A percentile compares a stretch with the other conserved stretches of the same genome.
phyloP scores from a whole-genome alignment of 1,140 invertebrate species.

The Drosophila truncata region DNA sequence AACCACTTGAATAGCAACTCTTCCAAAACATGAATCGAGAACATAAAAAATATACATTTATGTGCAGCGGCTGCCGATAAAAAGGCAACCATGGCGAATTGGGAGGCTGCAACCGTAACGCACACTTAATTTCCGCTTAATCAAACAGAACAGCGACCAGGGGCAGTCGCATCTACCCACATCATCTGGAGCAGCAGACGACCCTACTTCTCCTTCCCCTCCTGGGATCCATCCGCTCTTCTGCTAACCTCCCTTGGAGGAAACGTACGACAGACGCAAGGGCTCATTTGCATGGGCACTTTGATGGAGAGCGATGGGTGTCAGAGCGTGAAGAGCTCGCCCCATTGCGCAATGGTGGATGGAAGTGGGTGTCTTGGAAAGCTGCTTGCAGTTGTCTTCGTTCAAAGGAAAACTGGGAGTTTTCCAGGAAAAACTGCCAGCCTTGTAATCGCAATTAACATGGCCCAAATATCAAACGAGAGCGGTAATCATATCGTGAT shows the following conservation, averaged over 20 bases:
- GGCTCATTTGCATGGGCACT: slow-evolving; percentile 83
- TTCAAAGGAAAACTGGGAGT: slow-evolving; percentile 59
- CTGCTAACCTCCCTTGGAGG: not conserved
- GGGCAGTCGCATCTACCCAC: slow-evolving; percentile 51
- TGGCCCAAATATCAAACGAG: slow-evolving; percentile 54
- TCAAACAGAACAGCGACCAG: slow-evolving; percentile 67
- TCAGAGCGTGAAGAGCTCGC: slow-evolving; percentile 66
- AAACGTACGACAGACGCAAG: slow-evolving; percentile 60
- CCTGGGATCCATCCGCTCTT: slow-evolving; percentile 6
- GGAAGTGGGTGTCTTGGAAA: slow-evolving; percentile 15
- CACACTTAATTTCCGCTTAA: slow-evolving; percentile 82
- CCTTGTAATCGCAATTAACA: slow-evolving; percentile 71
- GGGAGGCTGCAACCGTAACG: slow-evolving; percentile 48
- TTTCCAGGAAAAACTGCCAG: slow-evolving; percentile 71
- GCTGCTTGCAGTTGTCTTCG: slow-evolving; percentile 22
- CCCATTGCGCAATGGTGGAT: slow-evolving; percentile 53
- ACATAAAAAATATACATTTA: slow-evolving; percentile 39
- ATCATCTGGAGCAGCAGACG: slow-evolving; percentile 64
- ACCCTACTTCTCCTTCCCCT: slow-evolving; percentile 13
- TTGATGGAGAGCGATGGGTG: slow-evolving; percentile 70
- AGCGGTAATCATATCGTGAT: slow-evolving; percentile 17
- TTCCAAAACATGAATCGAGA: slow-evolving; percentile 31
- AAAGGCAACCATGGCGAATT: slow-evolving; percentile 68
- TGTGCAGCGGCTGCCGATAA: slow-evolving; percentile 35
- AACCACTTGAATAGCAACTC: slow-evolving; percentile 9